These are phyloP conservation scores for Melangyna quadrimaculata DNA, from an alignment of 2,888 invertebrate genomes.

Conservation along the genomic window DNA sequence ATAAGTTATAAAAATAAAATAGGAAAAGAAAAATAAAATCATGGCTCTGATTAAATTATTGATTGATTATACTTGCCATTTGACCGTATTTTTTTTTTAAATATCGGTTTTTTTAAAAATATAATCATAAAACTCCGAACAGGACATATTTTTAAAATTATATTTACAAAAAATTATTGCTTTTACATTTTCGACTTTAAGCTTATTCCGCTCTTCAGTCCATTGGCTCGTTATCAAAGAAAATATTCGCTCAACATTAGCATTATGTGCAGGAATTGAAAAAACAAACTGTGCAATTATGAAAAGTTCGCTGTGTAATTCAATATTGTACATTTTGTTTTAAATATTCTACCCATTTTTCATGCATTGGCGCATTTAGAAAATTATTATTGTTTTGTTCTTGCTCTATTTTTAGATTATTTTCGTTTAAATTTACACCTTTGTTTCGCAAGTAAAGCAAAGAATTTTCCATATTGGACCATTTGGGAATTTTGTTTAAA, in stretches of 20 bases:
- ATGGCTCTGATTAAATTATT: too few relatives aligned
- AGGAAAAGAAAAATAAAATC: too few relatives aligned
- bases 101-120: not conserved
- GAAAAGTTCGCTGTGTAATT: not conserved
- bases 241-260: not conserved
- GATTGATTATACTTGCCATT: not conserved
- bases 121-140: not conserved
- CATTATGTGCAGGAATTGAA: not conserved
- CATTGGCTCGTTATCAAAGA: conserved; percentile 17
- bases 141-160: not conserved
- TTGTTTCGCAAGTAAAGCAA: conserved; percentile 11
- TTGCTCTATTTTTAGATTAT: conserved; percentile 6
- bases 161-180: not conserved
- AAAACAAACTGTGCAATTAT: not conserved
- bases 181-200: conserved; percentile 1
- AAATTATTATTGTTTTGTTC: conserved; percentile 14
- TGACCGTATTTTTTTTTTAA: not conserved
- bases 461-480: conserved; percentile 2
- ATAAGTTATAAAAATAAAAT: too few relatives aligned
- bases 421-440: not conserved
- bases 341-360: conserved; percentile 16
- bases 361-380: conserved; percentile 8
- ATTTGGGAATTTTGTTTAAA: not conserved
- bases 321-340: not conserved
- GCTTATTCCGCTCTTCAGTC: conserved; percentile 6